phyloP scores from a whole-genome alignment of 2,797 vertebrate genomes.

The Neosilurus mollespiculum region DNA sequence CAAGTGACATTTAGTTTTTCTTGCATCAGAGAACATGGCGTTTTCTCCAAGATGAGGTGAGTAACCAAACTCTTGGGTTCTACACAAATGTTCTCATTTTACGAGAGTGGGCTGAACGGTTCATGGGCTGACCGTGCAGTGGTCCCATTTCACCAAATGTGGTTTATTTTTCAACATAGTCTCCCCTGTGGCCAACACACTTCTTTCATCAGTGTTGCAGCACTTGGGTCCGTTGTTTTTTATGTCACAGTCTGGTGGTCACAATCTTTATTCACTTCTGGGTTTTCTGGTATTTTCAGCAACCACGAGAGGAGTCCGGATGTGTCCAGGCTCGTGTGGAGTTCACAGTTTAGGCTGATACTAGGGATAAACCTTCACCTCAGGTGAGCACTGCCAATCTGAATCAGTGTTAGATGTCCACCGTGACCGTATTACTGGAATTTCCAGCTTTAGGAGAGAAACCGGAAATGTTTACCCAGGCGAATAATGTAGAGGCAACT shows the following conservation, averaged over 20 bases:
- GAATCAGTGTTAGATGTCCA: not conserved
- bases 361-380: conserved; percentile 22
- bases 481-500: not conserved
- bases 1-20: not conserved
- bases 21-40: not conserved
- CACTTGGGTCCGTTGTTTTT: no score
- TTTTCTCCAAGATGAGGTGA: not conserved
- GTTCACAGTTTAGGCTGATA: not conserved
- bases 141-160: no score
- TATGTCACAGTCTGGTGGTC: no score
- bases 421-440: not conserved
- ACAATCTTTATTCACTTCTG: no score
- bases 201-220: no score
- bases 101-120: no score
- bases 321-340: conserved; percentile 12
- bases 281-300: no score
- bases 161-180: no score
- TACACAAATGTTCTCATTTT: no score
- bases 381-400: not conserved
- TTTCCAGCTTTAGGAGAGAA: conserved; percentile 28
- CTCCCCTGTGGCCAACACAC: no score
- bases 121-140: no score
- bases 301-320: not conserved
- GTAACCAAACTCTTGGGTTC: not conserved
- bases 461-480: not conserved